Evolutionary conservation across 2,797 vertebrate species (phyloP), one percentile per base, ranked within the genome.

Genomic region (Scolopax bukidnonensis): DNA sequence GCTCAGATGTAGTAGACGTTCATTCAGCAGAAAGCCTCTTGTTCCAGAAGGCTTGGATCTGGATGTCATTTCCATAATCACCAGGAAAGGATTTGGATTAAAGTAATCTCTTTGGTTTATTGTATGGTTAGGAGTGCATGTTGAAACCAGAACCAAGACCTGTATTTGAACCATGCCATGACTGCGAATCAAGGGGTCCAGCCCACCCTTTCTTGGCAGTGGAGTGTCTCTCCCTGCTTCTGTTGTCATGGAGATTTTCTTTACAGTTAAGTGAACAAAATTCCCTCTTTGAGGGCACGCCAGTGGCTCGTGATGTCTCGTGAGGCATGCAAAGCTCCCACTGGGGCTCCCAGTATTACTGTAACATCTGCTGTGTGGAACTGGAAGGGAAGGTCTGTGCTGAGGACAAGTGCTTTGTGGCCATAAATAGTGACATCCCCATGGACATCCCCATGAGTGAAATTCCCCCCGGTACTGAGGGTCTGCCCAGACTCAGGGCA

Each of bases 221-320:
- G 17, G 85, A 70, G 24, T 5, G 36, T 67, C 32, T 60, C 69
- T 91, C 63, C 33, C 12, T 41, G 38, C 16, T 73, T 88, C 61
- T 50, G 90, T 84, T 93, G 50, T 68, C 53, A 47, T 89, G 70
- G 94, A 92, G 84, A 90, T 80, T 89, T 93, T 83, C 20, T 57
- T 92, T 93, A 70, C 53, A 70, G 28, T 71, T 93, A 94, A 86
- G 80, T 65, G 63, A 74, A 59, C 40, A 71, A 79, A 90, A 89
- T 65, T 82, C 61, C 81, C 63, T 3, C 2, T 51, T 73, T 2
- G 2, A 32, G 56, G 59, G 19, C 45, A 83, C 32, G 12, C 36
- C 33, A 68, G 41, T 2, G 12, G 43, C 51, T 89, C 11, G 1
- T 3, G 12, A 53, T 76, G 32, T n/a, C n/a, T 81, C 1, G 0